Evolutionary conservation across 2,113 vertebrate genomes (phyloP).

Genomic region (Asarcornis scutulata): DNA sequence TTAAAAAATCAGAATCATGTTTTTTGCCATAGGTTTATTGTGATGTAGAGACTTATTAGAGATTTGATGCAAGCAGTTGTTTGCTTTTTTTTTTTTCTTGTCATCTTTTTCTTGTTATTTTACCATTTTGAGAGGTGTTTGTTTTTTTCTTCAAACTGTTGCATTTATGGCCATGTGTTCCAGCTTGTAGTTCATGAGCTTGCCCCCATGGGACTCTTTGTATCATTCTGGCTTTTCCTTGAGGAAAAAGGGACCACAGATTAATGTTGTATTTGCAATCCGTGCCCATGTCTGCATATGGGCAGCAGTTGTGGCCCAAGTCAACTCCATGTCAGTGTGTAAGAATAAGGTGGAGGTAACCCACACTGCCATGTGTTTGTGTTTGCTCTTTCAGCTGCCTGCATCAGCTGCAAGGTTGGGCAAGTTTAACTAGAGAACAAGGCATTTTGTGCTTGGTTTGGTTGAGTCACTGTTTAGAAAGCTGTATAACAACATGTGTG

Average conservation of each 20-base stretch:
- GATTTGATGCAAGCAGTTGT: neutral
- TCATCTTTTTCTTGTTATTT: slow-evolving; percentile 31
- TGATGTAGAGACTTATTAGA: neutral
- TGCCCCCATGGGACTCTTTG: neutral
- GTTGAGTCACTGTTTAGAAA: neutral
- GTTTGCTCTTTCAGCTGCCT: neutral
- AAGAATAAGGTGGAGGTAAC: neutral
- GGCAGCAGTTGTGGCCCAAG: neutral
- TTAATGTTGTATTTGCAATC: neutral
- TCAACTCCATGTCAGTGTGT: neutral
- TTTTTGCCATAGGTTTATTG: neutral
- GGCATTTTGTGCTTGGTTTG: neutral
- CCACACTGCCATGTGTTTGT: neutral
- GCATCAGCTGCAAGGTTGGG: neutral
- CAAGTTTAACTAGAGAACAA: neutral
- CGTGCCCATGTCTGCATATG: neutral
- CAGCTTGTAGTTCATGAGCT: neutral
- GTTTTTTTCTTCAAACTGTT: neutral
- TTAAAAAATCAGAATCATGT: neutral
- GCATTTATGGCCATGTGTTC: neutral
- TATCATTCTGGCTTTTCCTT: neutral
- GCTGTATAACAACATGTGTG: neutral
- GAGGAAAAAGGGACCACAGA: neutral
- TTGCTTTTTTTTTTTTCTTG: neutral
- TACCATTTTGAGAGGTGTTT: neutral